These are phyloP conservation scores for Bombus confusus DNA, from an alignment of 1,140 invertebrate species.

Conservation along the genomic window DNA sequence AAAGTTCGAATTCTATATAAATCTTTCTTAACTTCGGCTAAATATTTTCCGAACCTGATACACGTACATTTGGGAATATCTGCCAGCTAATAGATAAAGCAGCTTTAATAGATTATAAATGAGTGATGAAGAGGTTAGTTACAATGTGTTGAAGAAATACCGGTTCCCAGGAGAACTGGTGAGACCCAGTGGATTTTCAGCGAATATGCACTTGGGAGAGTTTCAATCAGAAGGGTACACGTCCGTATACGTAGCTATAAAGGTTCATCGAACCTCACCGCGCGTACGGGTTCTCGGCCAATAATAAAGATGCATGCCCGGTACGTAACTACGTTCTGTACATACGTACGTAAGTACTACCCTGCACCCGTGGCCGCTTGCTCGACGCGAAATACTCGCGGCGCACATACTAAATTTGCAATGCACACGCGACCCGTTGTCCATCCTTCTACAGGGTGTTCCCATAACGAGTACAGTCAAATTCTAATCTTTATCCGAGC, in stretches of 20 bases:
- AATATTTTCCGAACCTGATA: not conserved
- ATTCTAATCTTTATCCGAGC: not conserved
- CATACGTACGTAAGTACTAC: conserved; percentile 66
- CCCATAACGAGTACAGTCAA: not conserved
- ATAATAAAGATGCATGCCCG: conserved; percentile 71
- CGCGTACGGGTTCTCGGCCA: conserved; percentile 65
- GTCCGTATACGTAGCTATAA: conserved; percentile 52
- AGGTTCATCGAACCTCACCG: conserved; percentile 68
- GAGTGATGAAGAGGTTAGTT: not conserved
- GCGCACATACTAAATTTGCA: conserved; percentile 19
- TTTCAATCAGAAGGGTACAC: conserved; percentile 58
- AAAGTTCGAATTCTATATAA: too few relatives aligned
- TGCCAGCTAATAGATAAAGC: not conserved
- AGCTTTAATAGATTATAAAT: not conserved
- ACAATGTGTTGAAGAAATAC: not conserved
- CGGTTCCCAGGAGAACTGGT: conserved; percentile 12
- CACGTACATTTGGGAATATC: not conserved
- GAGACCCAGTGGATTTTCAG: conserved; percentile 53
- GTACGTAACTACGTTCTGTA: conserved; percentile 68
- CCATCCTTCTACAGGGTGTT: conserved; percentile 35
- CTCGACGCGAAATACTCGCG: conserved; percentile 30
- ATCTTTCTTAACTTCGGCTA: too few relatives aligned
- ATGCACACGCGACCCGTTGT: not conserved
- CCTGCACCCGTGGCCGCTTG: conserved; percentile 48
- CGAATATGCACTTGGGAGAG: conserved; percentile 37